Conservation (phyloP, 2,888 invertebrate genomes). For the Melieria picta region DNA sequence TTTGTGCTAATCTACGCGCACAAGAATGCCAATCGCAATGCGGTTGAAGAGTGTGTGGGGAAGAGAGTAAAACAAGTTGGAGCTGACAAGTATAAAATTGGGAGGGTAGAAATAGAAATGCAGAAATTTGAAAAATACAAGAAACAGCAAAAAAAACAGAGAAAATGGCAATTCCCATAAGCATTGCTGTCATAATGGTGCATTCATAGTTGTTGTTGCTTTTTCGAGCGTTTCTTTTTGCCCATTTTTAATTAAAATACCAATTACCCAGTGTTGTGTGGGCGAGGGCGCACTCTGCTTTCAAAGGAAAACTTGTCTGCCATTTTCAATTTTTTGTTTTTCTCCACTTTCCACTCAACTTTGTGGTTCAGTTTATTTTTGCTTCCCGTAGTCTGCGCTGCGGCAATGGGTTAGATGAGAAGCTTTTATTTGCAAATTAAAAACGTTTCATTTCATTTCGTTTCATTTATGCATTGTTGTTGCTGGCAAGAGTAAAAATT, state of each 20-base stretch:
- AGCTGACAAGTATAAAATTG: constrained; percentile 14
- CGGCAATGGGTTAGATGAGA: too few species aligned
- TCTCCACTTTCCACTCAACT: too few species aligned
- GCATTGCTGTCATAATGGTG: neutral
- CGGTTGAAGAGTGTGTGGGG: constrained; percentile 8
- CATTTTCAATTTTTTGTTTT: too few species aligned
- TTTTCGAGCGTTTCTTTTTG: neutral
- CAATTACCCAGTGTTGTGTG: constrained; percentile 4
- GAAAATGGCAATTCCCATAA: neutral
- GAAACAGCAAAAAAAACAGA: neutral
- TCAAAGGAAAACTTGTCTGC: too few species aligned
- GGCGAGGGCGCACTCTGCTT: too few species aligned
- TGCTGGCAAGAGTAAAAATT: neutral
- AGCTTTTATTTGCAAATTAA: constrained; percentile 6
- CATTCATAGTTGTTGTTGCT: constrained; percentile 5
- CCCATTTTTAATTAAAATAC: constrained; percentile 10
- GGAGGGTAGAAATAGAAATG: neutral
- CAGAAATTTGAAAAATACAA: neutral
- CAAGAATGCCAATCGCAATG: constrained; percentile 4
- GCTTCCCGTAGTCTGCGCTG: neutral
- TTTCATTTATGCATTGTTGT: neutral
- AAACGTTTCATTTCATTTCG: neutral
- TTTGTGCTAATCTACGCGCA: neutral
- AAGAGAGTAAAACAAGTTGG: constrained; percentile 8
- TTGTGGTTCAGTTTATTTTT: too few species aligned